phyloP scores from a whole-genome alignment of 2,797 vertebrate species.

The Eupleurogrammus muticus region DNA sequence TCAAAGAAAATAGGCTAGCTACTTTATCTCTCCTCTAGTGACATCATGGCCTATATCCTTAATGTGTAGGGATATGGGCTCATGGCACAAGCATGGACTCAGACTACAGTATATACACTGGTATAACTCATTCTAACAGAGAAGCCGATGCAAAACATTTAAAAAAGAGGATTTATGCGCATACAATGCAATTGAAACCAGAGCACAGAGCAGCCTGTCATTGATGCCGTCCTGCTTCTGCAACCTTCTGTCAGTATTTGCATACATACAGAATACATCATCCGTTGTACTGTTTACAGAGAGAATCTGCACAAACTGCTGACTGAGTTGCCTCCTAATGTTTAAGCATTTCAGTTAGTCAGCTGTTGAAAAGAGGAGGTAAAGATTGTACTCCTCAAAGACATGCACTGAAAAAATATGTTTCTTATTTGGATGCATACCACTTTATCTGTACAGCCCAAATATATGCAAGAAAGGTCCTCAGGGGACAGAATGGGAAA shows the following conservation, averaged over 20 bases:
- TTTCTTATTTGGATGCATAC: not conserved
- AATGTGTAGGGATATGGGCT: conserved; percentile 13
- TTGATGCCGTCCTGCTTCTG: conserved; percentile 8
- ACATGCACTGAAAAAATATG: not conserved
- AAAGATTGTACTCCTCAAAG: not conserved
- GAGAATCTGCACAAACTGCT: not conserved
- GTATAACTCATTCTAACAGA: not conserved
- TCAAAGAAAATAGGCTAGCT: conserved; percentile 54
- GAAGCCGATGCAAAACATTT: not conserved
- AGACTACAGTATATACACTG: not conserved
- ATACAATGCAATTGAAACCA: conserved; percentile 3
- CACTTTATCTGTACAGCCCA: not conserved
- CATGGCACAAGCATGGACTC: conserved; percentile 5
- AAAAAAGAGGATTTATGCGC: not conserved
- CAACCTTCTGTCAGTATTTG: not conserved
- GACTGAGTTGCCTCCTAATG: conserved; percentile 14
- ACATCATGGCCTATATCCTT: conserved; percentile 45
- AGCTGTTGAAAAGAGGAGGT: not conserved
- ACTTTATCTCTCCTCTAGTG: conserved; percentile 33
- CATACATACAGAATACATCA: conserved; percentile 2
- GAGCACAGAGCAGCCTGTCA: not conserved
- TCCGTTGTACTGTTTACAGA: conserved; percentile 25
- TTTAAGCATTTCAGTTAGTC: conserved; percentile 7
- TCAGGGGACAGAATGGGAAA: not conserved
- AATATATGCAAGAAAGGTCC: not conserved